Base-by-base conservation (phyloP, 2,888 invertebrate genomes). In the Caenorhabditis uteleia region DNA sequence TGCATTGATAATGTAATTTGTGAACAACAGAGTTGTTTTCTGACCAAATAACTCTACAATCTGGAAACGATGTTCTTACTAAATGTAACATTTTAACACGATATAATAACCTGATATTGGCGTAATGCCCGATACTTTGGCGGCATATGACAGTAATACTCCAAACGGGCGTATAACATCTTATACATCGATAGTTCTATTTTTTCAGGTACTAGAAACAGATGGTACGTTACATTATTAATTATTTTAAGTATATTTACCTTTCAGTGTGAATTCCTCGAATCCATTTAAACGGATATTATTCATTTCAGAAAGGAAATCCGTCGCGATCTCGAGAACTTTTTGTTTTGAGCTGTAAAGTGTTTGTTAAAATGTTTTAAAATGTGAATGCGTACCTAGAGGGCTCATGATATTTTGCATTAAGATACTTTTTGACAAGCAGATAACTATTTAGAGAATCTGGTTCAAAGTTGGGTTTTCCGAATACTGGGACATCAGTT, bases 31-130 rank as follows among this genome's bases (percentile, higher is more conserved):
- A 0, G 46, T 34, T 5, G 49, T 46, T 27, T 54, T 53, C 23
- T 58, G 44, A 4, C 64, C 64, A 21, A 64, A 64, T 8, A 64
- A 58, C 14, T 64, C 55, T 8, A 64, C 64, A n/a, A 45, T 50
- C 51, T 62, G 60, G 14, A 54, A 46, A 27, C 3, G 5, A 14
- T 36, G 8, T 16, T 12, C n/a, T 18, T 49, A 7, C n/a, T n/a
- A n/a, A n/a, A n/a, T 18, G 8, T 14, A 33, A 14, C 16, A 43
- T 31, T 25, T 38, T 48, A n/a, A 33, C 20, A 16, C 3, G 26
- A 49, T 20, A 31, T 20, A 39, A 1, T 33, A 14, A 60, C 53
- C 53, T 60, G 62, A 44, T 56, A 64, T 25, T 64, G 64, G 26
- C 48, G 51, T 12, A 64, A 51, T 3, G 64, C 45, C 2, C 23